phyloP scores from a whole-genome alignment of 2,888 invertebrate species.

The Hydrotaea cyrtoneurina region DNA sequence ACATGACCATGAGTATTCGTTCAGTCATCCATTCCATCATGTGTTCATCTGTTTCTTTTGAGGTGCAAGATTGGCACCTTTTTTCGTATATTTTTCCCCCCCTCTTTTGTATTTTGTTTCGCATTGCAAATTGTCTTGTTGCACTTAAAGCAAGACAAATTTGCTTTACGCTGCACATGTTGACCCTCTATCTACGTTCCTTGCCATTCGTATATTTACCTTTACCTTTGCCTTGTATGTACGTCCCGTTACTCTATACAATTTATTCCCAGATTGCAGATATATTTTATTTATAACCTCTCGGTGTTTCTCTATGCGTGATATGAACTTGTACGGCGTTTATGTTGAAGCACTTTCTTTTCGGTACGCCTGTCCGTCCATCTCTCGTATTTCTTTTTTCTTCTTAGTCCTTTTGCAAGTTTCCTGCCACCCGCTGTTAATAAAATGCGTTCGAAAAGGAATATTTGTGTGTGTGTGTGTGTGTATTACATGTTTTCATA shows the following conservation, averaged over 20 bases:
- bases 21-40: conserved; percentile 5
- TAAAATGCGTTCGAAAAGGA: background rate
- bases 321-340: background rate
- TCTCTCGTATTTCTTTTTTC: background rate
- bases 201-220: background rate
- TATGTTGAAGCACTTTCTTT: background rate
- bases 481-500: background rate
- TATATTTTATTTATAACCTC: conserved; percentile 11
- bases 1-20: too few relatives aligned
- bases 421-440: conserved; percentile 21
- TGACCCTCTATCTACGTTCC: background rate
- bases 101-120: background rate
- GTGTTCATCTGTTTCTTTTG: background rate
- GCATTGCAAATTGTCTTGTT: background rate
- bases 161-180: conserved; percentile 2
- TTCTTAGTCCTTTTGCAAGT: background rate
- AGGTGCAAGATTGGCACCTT: background rate
- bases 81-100: too few relatives aligned
- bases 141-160: conserved; percentile 27
- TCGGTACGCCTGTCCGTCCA: background rate
- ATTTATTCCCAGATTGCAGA: conserved; percentile 28
- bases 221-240: background rate
- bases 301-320: background rate
- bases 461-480: background rate
- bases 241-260: background rate